Base-by-base conservation (phyloP, 2,888 invertebrate genomes). In the Clusia tigrina region DNA sequence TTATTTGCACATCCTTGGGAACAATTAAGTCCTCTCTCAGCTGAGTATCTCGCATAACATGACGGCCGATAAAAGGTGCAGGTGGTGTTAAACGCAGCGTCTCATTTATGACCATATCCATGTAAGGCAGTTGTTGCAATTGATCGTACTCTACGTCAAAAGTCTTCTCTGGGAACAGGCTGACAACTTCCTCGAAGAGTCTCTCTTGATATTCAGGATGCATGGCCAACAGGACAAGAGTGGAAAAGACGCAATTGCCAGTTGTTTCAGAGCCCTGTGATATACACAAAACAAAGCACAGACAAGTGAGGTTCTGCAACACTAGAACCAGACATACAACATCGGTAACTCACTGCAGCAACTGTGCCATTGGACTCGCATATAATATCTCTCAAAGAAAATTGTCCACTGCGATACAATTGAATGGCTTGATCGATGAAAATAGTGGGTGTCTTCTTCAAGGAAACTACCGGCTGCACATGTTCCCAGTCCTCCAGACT, bases 51-150 rank as follows among this genome's bases (percentile, higher is more conserved):
- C 64, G 62, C 0, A 60, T 58, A 6, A 67, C 66, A 2, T 71
- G 65, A 12, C 76, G 70, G 2, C 64, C 73, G 2, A 76, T 67
- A 0, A 75, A 1, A 1, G 74, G 76, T 48, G 72, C 56, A 3
- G 76, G 58, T 18, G 76, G 69, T 20, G 66, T 62, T 18, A 76
- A 55, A 18, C 76, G 65, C 18, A 76, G 37, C 0, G 73, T 70
- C 63, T 76, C 76, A 51, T 72, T 71, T 24, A 76, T 63, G 3
- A 75, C 61, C 71, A 72, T 72, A 54, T 75, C 74, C 60, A 74
- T 60, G 58, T 76, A 76, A 5, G 70, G 69, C n/a, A 74, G 58
- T 42, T 72, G 67, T 2, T 69, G 42, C 17, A 71, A 56, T 32
- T 74, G 64, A 3, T 69, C 67, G 37, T 63, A 70, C 1, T 61